phyloP scores from a whole-genome alignment of 37 sponge, comb jelly and placozoan genomes.

The Ianthella basta region DNA sequence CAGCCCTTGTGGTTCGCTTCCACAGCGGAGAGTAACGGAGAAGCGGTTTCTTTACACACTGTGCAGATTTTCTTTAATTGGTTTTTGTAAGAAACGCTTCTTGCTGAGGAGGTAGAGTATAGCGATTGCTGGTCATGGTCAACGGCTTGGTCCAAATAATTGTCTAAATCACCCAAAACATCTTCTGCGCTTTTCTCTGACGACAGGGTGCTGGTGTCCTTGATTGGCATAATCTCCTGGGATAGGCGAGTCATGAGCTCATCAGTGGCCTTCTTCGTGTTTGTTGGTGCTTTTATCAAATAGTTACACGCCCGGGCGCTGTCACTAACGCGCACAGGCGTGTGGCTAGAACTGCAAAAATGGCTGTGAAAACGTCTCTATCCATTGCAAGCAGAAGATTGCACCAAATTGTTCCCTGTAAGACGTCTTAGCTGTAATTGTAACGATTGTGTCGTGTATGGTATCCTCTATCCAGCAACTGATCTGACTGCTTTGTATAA shows the following conservation, averaged over 20 bases:
- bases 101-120: not conserved
- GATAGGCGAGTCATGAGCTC: too few relatives aligned
- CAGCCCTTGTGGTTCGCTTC: constrained; percentile 56
- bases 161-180: constrained; percentile 54
- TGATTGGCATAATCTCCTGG: not conserved
- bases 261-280: too few relatives aligned
- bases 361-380: too few relatives aligned
- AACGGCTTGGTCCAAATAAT: constrained; percentile 25
- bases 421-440: too few relatives aligned
- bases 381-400: too few relatives aligned
- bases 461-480: too few relatives aligned
- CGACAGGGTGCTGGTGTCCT: constrained; percentile 3
- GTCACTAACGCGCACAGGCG: not conserved
- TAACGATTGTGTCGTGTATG: too few relatives aligned
- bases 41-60: constrained; percentile 36
- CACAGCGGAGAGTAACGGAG: constrained; percentile 43
- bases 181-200: constrained; percentile 29
- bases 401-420: too few relatives aligned
- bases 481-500: too few relatives aligned
- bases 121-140: constrained; percentile 33
- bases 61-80: constrained; percentile 41
- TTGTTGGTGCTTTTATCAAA: too few relatives aligned
- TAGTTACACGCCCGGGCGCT: not conserved
- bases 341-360: too few relatives aligned
- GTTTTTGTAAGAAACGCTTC: not conserved